Percentiles rank a stretch among this genome's conserved stretches.
phyloP scores from a whole-genome alignment of 1,140 invertebrate genomes.

The Bombus terrestris region DNA sequence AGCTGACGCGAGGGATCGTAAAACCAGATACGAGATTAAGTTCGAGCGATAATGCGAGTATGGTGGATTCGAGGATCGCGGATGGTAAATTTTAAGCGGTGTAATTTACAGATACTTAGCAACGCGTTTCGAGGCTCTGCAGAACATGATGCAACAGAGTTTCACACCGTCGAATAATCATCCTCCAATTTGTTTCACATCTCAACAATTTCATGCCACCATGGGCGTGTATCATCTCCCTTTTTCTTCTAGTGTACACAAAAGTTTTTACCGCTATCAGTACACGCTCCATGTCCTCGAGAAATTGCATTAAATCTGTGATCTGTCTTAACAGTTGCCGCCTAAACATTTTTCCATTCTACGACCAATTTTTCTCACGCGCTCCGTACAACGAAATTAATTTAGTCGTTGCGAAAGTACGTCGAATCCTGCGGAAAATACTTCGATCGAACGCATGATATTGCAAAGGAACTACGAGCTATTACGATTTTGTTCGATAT shows the following conservation, averaged over 20 bases:
- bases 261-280: background rate
- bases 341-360: background rate
- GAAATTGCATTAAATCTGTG: background rate
- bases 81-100: background rate
- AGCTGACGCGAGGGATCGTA: background rate
- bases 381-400: no score
- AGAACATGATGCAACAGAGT: background rate
- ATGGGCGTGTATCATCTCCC: background rate
- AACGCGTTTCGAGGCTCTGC: background rate
- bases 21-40: background rate
- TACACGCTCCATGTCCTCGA: background rate
- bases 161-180: constrained; percentile 18
- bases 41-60: no score
- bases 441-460: no score
- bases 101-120: constrained; percentile 22
- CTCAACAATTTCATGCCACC: constrained; percentile 14
- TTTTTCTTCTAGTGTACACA: background rate
- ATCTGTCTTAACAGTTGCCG: background rate
- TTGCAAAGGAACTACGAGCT: no score
- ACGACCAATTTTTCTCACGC: background rate
- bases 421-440: no score
- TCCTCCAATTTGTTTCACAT: constrained; percentile 22
- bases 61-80: background rate
- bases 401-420: no score
- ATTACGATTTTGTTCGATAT: no score